Evolutionary conservation across 1,140 invertebrate genomes (phyloP).

Genomic region (Drosophila pectinifera): DNA sequence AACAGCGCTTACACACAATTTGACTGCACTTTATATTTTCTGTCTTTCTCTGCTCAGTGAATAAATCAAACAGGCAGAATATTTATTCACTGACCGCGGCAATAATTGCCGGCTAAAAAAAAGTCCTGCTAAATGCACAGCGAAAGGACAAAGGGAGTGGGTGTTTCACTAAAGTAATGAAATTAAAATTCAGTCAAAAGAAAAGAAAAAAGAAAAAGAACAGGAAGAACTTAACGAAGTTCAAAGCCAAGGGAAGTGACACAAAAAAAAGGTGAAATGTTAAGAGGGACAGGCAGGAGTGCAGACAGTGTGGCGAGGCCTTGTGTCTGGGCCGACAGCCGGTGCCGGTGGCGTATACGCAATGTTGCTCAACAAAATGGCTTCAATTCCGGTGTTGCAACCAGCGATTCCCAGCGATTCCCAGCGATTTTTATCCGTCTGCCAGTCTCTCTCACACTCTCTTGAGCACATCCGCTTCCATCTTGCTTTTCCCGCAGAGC

Average conservation of each 20-base stretch:
- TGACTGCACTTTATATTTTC: constrained; percentile 3
- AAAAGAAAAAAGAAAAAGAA: not conserved
- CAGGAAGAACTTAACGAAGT: not conserved
- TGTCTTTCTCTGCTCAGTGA: constrained; percentile 13
- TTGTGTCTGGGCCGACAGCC: constrained; percentile 2
- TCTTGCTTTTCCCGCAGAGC: constrained; percentile 6
- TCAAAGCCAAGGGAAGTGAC: not conserved
- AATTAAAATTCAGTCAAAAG: not conserved
- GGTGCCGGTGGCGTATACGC: constrained; percentile 31
- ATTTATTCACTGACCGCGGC: constrained; percentile 13
- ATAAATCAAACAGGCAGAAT: constrained; percentile 32
- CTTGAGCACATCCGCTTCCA: not conserved
- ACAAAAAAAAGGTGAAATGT: not conserved
- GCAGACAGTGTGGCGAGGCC: not conserved
- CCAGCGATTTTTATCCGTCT: constrained; percentile 14
- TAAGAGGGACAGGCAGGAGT: not conserved
- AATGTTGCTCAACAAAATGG: constrained; percentile 21
- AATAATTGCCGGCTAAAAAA: constrained; percentile 1
- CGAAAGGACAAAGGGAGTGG: not conserved
- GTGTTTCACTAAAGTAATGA: not conserved
- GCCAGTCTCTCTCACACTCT: not conserved
- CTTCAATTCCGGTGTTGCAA: constrained; percentile 20
- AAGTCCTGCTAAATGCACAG: not conserved
- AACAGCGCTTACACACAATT: not conserved
- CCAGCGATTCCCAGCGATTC: constrained; percentile 8